Conservation (phyloP, 2,797 vertebrate species). For the Pseudochirops corinnae region DNA sequence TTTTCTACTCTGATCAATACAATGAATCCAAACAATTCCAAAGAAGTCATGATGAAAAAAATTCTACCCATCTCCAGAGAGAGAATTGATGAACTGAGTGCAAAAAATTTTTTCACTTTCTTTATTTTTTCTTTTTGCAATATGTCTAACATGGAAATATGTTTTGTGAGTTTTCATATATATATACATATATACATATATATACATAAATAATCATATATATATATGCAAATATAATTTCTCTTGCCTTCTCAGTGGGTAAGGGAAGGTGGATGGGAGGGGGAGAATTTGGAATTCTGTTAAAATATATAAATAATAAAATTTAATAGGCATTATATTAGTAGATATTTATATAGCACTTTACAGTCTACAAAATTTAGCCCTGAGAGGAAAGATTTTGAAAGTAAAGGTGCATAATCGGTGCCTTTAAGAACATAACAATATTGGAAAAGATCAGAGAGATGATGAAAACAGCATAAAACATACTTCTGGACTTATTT, state of each 20-base stretch:
- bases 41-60: background rate
- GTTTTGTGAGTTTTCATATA: background rate
- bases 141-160: background rate
- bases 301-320: background rate
- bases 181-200: background rate
- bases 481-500: background rate
- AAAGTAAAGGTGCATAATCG: background rate
- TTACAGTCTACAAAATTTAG: background rate
- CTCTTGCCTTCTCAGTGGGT: background rate
- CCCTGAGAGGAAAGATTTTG: background rate
- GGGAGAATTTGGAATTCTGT: background rate
- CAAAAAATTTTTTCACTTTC: background rate
- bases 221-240: background rate
- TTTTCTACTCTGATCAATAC: background rate
- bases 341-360: background rate
- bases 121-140: background rate
- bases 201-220: background rate
- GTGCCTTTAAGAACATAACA: background rate
- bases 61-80: background rate
- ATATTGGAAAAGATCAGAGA: background rate
- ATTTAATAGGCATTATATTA: background rate
- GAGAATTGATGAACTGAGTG: background rate
- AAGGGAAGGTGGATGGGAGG: background rate
- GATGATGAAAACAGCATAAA: background rate
- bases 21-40: background rate